Base-by-base conservation (phyloP, 2,113 vertebrate genomes). In the Otolemur garnettii region DNA sequence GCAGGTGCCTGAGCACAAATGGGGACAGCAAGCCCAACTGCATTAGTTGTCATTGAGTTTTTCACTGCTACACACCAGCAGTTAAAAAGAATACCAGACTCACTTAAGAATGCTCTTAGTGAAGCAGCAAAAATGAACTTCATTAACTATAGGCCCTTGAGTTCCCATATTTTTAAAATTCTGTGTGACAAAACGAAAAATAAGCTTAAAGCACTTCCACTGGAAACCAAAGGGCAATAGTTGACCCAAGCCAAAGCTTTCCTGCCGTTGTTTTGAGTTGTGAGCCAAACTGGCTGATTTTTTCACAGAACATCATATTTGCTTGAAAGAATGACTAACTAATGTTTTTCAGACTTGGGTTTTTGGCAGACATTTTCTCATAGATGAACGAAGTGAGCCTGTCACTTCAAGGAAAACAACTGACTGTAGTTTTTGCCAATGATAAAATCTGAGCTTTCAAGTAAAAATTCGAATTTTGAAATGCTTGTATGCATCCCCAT, bases 241-340 rank as follows among this genome's bases (percentile, higher is more conserved):
- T 82, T 86, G 90, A 71, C 26, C 90, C 28, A 45, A 83, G 45
- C 92, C 75, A 92, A 94, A 82, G n/a, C 33, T 35, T 28, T 75
- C 1, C 0, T 59, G 90, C 3, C 3, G 74, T 12, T 66, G 24
- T 79, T 91, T 11, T 42, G 77, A 75, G 33, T 89, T 91, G 74
- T 92, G 90, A 84, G 26, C 74, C 90, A 33, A 95, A 79, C 11
- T 71, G 77, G 71, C 38, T 64, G 87, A 78, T 71, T 91, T 97
- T 92, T 92, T 96, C 78, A 77, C 9, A 95, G 87, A 96, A 64
- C 72, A 91, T 82, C 91, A 14, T 90, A 95, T 97, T 96, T 96
- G 85, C 84, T 97, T 96, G 87, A 96, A 97, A 94, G 84, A 92
- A 96, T 96, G 94, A 97, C 90, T 93, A 94, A 95, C 62, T 97